Base-by-base conservation (phyloP, 2,888 invertebrate genomes). In the Scaptomyza polygonia region DNA sequence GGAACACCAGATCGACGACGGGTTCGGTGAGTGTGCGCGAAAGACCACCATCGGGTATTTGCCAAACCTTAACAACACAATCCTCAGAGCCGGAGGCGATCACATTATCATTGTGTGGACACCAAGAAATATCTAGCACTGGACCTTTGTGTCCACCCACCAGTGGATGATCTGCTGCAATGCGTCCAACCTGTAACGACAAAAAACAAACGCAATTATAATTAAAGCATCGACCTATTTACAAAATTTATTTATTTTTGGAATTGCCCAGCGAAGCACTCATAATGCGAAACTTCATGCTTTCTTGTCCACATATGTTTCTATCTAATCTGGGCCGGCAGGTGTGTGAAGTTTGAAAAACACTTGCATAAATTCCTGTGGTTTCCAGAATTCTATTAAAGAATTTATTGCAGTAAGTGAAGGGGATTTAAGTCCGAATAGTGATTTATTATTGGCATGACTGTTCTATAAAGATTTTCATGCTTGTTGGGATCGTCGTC, bases 41-140 rank as follows among this genome's bases (percentile, higher is more conserved):
- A 52, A 98, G 94, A 8, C 98, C 98, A 12, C 96, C 95, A 89
- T 98, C 97, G 0, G 98, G 98, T 89, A 98, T 97, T 92, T 98
- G 97, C 98, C 98, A 98, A 59, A 98, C 95, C 94, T 98, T 98
- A 51, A 98, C 98, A 9, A 98, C 97, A 90, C 97, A 97, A 92
- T 99, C 99, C 91, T 99, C 99, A 0, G 98, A 98, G 55, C 97
- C 97, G 55, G 98, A 98, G 49, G 99, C 99, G 88, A 99, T 98
- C 72, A 99, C 96, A 92, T 98, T 97, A 93, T 99, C 99, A 91
- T 99, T 98, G 93, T 99, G 99, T 0, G 99, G 99, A 92, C 98
- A 98, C 98, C 98, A 99, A 48, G 98, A 96, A 86, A 99, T 97
- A 93, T 99, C 99, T 72, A 98, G 92, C 34, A 99, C 98, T 0